Percentiles rank a stretch among this genome's conserved stretches.
Evolutionary conservation across 2,888 invertebrate species (phyloP).

Genomic region (Ferdinandea cuprea): DNA sequence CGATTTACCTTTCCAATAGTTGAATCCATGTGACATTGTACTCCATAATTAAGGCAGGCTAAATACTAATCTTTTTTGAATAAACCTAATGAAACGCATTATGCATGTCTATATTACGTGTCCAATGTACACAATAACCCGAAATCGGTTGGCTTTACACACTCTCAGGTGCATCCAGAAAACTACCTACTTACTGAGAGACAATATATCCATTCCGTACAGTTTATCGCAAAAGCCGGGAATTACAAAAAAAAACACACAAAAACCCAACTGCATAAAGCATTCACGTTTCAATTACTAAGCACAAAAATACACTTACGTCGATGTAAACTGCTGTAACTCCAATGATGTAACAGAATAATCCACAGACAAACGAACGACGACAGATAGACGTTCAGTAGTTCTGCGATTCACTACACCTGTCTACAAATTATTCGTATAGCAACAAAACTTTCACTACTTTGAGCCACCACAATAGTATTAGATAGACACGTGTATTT

Average conservation of each 20-base stretch:
- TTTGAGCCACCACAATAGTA: not conserved
- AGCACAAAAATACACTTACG: slow-evolving; percentile 25
- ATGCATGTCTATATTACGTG: too few species aligned
- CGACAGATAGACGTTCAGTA: not conserved
- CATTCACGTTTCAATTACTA: too few species aligned
- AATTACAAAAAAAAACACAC: not conserved
- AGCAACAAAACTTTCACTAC: slow-evolving; percentile 55
- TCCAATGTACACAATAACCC: not conserved
- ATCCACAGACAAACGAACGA: slow-evolving; percentile 10
- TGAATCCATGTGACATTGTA: too few species aligned
- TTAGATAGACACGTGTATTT: not conserved
- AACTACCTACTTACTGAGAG: too few species aligned
- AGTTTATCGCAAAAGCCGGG: not conserved
- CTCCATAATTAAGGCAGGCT: too few species aligned
- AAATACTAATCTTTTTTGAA: too few species aligned
- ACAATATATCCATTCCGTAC: not conserved
- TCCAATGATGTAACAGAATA: slow-evolving; percentile 47
- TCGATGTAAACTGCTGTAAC: slow-evolving; percentile 28
- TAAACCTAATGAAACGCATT: too few species aligned
- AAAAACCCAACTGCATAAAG: slow-evolving; percentile 1
- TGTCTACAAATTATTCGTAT: not conserved
- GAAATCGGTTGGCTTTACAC: not conserved
- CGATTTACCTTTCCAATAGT: too few species aligned
- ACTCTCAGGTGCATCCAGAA: too few species aligned
- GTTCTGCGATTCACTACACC: slow-evolving; percentile 15